Conservation (phyloP, 2,797 vertebrate species). For the Myotis myotis region DNA sequence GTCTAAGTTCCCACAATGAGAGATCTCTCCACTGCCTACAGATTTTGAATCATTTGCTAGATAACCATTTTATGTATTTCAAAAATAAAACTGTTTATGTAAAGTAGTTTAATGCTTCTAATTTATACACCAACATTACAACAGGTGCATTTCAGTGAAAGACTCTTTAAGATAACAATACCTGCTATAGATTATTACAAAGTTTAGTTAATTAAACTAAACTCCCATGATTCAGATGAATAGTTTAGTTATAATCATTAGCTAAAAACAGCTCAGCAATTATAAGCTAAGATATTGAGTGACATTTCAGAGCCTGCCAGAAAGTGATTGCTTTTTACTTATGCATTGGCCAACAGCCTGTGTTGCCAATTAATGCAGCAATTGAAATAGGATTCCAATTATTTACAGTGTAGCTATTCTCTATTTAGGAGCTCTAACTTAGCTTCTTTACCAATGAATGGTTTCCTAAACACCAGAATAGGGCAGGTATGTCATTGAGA, state of each 20-base stretch:
- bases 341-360: background rate
- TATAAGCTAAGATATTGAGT: constrained; percentile 26
- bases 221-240: background rate
- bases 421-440: background rate
- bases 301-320: constrained; percentile 37
- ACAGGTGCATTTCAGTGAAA: constrained; percentile 44
- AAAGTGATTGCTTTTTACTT: background rate
- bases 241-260: constrained; percentile 38
- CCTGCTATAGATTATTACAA: constrained; percentile 4
- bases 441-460: background rate
- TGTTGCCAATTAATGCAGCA: background rate
- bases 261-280: background rate
- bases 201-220: constrained; percentile 39
- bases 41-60: background rate
- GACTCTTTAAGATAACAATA: constrained; percentile 29
- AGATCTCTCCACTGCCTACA: background rate
- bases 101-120: constrained; percentile 26
- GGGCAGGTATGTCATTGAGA: constrained; percentile 32
- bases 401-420: constrained; percentile 57
- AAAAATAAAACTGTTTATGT: constrained; percentile 1
- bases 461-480: constrained; percentile 26
- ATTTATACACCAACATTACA: constrained; percentile 27
- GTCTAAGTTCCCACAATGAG: background rate
- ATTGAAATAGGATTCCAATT: background rate
- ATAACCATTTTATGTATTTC: background rate